Base-by-base conservation (phyloP, 2,113 vertebrate genomes). In the Verasper variegatus region DNA sequence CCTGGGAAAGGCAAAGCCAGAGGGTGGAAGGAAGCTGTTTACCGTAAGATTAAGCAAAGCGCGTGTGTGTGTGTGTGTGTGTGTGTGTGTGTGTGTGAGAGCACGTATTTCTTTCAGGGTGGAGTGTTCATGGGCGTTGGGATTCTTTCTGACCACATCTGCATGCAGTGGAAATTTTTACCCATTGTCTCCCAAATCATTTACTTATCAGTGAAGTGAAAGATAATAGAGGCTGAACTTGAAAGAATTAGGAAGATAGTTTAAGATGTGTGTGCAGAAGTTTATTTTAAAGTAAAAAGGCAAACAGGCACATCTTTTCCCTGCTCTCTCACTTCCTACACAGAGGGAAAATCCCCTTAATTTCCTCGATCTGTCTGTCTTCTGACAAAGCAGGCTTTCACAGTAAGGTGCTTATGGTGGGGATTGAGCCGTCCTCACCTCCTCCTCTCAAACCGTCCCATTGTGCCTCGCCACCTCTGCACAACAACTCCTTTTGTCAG, bases 381-480 rank as follows among this genome's bases (percentile, higher is more conserved):
- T 24, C 69, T 27, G 74, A 86, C 89, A 90, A 80, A 82, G 74
- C 77, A 58, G 40, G 23, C 77, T 83, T 86, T 92, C 71, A 91
- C 87, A 87, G 76, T 84, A 77, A 83, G 80, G 45, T 76, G 74
- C 82, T 90, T 81, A 76, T 86, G 63, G 20, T 15, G 61, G 52
- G 49, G 72, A 76, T n/a, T 57, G 81, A 64, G 75, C 64, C 71
- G 66, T 76, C 69, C 86, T 86, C 76, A 86, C 89, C 88, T 89
- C 84, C 89, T 86, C 83, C 75, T 85, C 88, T 91, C 83, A 91
- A 83, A 88, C 72, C 74, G 62, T 86, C 80, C 89, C 88, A 91
- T 93, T 94, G 92, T 92, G 66, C 75, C 61, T 85, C 70, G 12
- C 81, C 88, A 83, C 90, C 89, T 90, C 92, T 74, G 74, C 88